These are phyloP conservation scores for Antedon bifida DNA, from an alignment of 35 echinoderm and acorn worm species.

Conservation along the genomic window DNA sequence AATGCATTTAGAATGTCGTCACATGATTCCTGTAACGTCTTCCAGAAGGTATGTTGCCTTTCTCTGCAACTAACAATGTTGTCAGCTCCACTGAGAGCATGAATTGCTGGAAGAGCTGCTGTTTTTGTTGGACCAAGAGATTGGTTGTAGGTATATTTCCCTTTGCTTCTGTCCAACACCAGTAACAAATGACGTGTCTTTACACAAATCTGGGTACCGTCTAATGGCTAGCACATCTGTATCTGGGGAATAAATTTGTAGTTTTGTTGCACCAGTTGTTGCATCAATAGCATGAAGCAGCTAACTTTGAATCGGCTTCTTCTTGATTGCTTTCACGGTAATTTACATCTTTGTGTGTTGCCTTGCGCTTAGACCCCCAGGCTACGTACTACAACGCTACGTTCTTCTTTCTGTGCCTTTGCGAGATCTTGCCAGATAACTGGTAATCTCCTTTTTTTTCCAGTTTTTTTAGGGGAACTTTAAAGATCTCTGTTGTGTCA, in stretches of 20 bases:
- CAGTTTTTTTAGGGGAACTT: background rate
- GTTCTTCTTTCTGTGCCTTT: background rate
- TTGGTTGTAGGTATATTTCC: background rate
- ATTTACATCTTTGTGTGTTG: background rate
- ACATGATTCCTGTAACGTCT: background rate
- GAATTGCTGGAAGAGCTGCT: slow-evolving; percentile 18
- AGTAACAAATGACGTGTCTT: slow-evolving; percentile 9
- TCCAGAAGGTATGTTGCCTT: background rate
- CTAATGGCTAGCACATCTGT: slow-evolving; percentile 32
- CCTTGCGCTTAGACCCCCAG: background rate
- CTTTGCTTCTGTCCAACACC: slow-evolving; percentile 1
- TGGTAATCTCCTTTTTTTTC: background rate
- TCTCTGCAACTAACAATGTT: background rate
- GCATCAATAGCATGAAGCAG: slow-evolving; percentile 22
- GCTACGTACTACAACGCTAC: background rate
- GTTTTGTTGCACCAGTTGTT: background rate
- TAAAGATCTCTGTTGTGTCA: background rate
- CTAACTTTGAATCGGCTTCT: slow-evolving; percentile 26
- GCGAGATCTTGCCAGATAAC: background rate
- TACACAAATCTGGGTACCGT: slow-evolving; percentile 1
- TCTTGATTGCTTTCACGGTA: slow-evolving; percentile 16
- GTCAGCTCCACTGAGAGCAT: slow-evolving; percentile 18
- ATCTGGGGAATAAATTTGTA: slow-evolving; percentile 12
- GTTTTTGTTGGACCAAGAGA: background rate
- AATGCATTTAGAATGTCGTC: background rate